phyloP scores from a whole-genome alignment of 2,888 invertebrate genomes.

The Spicauda simplicius region DNA sequence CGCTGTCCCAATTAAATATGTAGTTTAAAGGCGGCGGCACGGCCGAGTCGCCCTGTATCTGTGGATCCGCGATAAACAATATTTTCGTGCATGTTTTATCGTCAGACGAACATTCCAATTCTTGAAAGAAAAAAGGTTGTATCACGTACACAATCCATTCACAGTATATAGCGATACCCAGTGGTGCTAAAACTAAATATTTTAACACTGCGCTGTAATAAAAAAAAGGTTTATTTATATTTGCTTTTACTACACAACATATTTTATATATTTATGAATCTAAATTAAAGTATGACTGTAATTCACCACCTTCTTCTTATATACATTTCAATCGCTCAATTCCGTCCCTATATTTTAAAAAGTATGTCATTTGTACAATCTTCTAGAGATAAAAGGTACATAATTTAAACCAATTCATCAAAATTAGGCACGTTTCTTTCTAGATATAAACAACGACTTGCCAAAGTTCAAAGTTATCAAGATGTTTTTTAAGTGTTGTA shows the following conservation, averaged over 20 bases:
- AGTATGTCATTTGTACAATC: background rate
- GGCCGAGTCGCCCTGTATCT: conserved; percentile 93
- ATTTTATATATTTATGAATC: background rate
- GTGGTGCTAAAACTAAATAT: conserved; percentile 58
- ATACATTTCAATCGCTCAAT: conserved; percentile 37
- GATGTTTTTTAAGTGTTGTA: background rate
- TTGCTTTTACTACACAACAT: background rate
- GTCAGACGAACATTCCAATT: conserved; percentile 72
- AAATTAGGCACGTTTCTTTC: background rate
- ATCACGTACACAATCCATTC: conserved; percentile 83
- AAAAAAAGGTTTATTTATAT: conserved; percentile 2
- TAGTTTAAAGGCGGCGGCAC: conserved; percentile 88
- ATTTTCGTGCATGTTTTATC: conserved; percentile 85
- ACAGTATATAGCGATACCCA: conserved; percentile 74
- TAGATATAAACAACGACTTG: background rate
- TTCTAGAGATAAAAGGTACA: background rate
- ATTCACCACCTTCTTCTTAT: conserved; percentile 37
- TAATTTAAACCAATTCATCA: background rate
- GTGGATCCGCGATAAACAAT: conserved; percentile 95
- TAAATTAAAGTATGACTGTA: background rate
- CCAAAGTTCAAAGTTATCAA: background rate
- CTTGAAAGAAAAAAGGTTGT: conserved; percentile 71
- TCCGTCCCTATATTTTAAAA: background rate
- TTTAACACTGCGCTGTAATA: conserved; percentile 62
- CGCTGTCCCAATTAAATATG: conserved; percentile 94